These are phyloP conservation scores for Limnodromus scolopaceus DNA, from an alignment of 2,797 vertebrate genomes.

Conservation along the genomic window DNA sequence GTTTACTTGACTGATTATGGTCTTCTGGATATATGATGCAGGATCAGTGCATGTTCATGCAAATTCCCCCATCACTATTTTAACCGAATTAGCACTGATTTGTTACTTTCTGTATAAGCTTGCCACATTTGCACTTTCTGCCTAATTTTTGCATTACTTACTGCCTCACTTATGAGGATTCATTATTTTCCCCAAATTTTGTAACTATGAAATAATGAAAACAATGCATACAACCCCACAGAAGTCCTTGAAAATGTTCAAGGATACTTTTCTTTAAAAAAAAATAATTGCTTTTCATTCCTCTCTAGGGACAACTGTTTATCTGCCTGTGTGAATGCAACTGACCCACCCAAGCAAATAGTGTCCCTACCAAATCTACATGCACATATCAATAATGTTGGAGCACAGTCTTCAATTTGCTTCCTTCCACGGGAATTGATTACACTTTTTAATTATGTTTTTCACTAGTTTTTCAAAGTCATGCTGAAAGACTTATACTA, in stretches of 20 bases:
- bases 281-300: not conserved
- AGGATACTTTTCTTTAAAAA: not conserved
- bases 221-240: not conserved
- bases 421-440: not conserved
- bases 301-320: not conserved
- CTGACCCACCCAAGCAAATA: not conserved
- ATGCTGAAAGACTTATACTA: not conserved
- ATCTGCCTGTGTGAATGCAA: not conserved
- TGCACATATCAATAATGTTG: not conserved
- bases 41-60: not conserved
- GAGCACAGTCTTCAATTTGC: not conserved
- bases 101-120: not conserved
- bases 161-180: not conserved
- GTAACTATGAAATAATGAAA: not conserved
- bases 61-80: not conserved
- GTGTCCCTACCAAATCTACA: not conserved
- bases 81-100: not conserved
- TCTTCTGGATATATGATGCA: not conserved
- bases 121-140: not conserved
- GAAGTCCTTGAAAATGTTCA: not conserved
- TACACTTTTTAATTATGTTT: not conserved
- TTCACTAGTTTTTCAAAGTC: not conserved
- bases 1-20: not conserved
- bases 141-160: not conserved
- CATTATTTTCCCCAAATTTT: not conserved